These are phyloP conservation scores for Tor tambroides DNA, from an alignment of 2,113 vertebrate species.

Conservation along the genomic window DNA sequence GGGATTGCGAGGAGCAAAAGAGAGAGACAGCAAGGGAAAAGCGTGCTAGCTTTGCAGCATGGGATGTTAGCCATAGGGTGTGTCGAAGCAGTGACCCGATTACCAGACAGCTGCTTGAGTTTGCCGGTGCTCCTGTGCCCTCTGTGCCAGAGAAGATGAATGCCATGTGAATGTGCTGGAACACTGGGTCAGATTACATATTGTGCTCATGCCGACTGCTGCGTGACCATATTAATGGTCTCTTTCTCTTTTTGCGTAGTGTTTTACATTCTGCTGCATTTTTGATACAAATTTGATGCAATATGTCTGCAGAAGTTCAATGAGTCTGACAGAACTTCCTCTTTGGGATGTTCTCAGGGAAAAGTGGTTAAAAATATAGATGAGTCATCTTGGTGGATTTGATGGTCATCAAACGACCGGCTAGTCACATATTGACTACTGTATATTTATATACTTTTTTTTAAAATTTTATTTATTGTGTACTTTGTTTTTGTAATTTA, in stretches of 20 bases:
- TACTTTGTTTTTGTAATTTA: neutral
- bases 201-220: neutral
- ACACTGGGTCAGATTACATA: neutral
- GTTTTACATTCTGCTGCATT: neutral
- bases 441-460: neutral
- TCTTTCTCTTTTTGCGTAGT: neutral
- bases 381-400: neutral
- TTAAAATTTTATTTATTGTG: neutral
- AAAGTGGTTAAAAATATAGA: neutral
- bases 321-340: neutral
- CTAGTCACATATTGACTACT: neutral
- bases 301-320: no score
- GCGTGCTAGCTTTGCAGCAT: neutral
- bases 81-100: neutral
- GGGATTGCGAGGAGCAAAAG: neutral
- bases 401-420: neutral
- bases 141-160: neutral
- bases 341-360: neutral
- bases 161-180: neutral
- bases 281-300: neutral
- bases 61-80: neutral
- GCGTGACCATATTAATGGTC: neutral
- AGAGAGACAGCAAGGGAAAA: neutral
- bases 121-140: slow-evolving; percentile 17
- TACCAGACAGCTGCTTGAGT: slow-evolving; percentile 2